Evolutionary conservation across 2,888 invertebrate species (phyloP).

Genomic region (Phyto melanocephala): DNA sequence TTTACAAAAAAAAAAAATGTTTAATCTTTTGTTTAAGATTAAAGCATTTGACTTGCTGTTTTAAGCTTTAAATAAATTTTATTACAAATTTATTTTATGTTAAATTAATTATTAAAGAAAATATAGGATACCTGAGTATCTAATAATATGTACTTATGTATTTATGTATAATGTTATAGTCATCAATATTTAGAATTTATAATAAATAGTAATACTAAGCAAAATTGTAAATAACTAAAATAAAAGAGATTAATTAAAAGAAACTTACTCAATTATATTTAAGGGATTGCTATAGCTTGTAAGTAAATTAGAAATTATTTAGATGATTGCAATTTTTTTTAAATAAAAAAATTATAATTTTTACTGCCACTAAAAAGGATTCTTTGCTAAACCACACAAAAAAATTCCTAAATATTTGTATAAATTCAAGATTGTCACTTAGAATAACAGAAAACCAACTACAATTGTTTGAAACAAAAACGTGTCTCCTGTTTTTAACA

Average conservation of each 20-base stretch:
- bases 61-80: slow-evolving; percentile 56
- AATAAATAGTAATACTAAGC: slow-evolving; percentile 9
- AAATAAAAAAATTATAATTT: not conserved
- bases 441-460: not conserved
- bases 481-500: not conserved
- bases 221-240: slow-evolving; percentile 41
- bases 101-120: slow-evolving; percentile 23
- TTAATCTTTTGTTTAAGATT: slow-evolving; percentile 10
- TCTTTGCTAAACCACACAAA: not conserved
- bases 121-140: slow-evolving; percentile 7
- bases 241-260: not conserved
- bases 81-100: not conserved
- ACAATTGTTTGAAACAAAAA: not conserved
- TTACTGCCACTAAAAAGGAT: too few relatives aligned
- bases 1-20: too few relatives aligned
- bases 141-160: not conserved
- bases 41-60: slow-evolving; percentile 5
- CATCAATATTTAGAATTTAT: slow-evolving; percentile 46
- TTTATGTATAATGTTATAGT: slow-evolving; percentile 53
- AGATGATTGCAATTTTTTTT: not conserved
- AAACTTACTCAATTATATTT: too few relatives aligned
- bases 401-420: too few relatives aligned
- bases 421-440: too few relatives aligned
- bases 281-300: too few relatives aligned
- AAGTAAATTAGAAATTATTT: too few relatives aligned